A percentile compares a stretch with the other conserved stretches of the same genome.
phyloP scores from a whole-genome alignment of 1,140 invertebrate genomes.

The Lutraria rhynchaena region DNA sequence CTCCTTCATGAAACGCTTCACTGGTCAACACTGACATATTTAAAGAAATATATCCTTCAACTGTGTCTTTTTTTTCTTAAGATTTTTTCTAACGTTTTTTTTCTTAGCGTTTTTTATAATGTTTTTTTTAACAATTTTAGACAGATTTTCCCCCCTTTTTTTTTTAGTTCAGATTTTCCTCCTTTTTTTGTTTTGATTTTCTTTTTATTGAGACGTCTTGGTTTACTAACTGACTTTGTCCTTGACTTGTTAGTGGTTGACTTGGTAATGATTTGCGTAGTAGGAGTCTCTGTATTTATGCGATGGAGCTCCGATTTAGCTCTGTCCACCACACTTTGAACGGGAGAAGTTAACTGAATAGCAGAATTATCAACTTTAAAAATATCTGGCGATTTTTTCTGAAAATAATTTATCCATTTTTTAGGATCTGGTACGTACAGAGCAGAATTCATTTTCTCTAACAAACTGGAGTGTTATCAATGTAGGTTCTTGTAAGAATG shows the following conservation, averaged over 20 bases:
- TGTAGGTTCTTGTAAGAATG: conserved; percentile 8
- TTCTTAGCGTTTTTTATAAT: no score
- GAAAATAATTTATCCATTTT: background rate
- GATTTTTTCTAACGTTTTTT: background rate
- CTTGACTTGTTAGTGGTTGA: background rate
- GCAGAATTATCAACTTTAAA: background rate
- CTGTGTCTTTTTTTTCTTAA: background rate
- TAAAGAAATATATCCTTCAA: no score
- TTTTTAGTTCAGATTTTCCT: background rate
- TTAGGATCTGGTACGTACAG: conserved; percentile 8
- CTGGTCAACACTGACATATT: background rate
- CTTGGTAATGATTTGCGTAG: conserved; percentile 1
- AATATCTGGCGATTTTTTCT: background rate
- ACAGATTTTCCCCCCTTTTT: background rate
- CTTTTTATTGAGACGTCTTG: background rate
- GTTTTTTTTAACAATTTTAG: no score
- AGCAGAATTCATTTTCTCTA: conserved; percentile 13
- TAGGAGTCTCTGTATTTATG: conserved; percentile 16
- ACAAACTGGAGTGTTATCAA: conserved; percentile 6
- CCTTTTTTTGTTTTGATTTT: background rate
- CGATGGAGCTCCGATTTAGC: conserved; percentile 16
- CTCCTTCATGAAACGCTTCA: conserved; percentile 38
- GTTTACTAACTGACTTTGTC: no score
- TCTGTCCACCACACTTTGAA: background rate
- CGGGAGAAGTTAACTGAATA: conserved; percentile 10